Evolutionary conservation across 2,888 invertebrate species (phyloP).

Genomic region (Pandemis heparana): DNA sequence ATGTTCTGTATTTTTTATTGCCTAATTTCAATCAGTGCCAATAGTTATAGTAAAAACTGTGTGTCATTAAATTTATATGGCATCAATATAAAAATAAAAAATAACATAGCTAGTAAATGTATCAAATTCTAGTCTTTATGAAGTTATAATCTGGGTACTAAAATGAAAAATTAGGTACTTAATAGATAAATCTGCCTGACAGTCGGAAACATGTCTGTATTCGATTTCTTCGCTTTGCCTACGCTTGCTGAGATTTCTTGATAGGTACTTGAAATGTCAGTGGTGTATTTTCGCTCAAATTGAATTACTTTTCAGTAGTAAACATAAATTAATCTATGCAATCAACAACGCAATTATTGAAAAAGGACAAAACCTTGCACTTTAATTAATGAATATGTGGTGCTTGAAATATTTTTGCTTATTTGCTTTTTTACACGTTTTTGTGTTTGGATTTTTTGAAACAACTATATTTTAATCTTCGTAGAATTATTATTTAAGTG

Average conservation of each 20-base stretch:
- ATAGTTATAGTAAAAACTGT: slow-evolving; percentile 36
- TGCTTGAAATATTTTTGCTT: slow-evolving; percentile 26
- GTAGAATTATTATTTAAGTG: not conserved
- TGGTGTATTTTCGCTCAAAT: not conserved
- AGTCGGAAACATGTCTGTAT: slow-evolving; percentile 13
- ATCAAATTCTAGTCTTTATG: slow-evolving; percentile 44
- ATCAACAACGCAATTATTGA: not conserved
- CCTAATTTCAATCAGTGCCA: slow-evolving; percentile 34
- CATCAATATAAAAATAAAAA: slow-evolving; percentile 23
- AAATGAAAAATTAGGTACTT: slow-evolving; percentile 23
- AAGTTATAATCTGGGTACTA: slow-evolving; percentile 22
- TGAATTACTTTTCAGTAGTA: not conserved
- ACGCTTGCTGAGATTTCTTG: not conserved
- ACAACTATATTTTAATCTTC: not conserved
- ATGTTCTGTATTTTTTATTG: slow-evolving; percentile 40
- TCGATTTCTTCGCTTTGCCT: slow-evolving; percentile 1
- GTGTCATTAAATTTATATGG: slow-evolving; percentile 23
- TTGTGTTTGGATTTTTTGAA: not conserved
- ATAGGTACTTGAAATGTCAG: not conserved
- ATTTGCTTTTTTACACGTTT: slow-evolving; percentile 6
- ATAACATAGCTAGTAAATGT: slow-evolving; percentile 42
- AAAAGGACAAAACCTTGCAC: not conserved
- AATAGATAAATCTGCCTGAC: slow-evolving; percentile 17
- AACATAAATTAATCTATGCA: not conserved
- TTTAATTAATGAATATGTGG: slow-evolving; percentile 14